A percentile compares a stretch with the other conserved stretches of the same genome.
Conservation (phyloP, 2,113 vertebrate species). For the Larimichthys polyactis region DNA sequence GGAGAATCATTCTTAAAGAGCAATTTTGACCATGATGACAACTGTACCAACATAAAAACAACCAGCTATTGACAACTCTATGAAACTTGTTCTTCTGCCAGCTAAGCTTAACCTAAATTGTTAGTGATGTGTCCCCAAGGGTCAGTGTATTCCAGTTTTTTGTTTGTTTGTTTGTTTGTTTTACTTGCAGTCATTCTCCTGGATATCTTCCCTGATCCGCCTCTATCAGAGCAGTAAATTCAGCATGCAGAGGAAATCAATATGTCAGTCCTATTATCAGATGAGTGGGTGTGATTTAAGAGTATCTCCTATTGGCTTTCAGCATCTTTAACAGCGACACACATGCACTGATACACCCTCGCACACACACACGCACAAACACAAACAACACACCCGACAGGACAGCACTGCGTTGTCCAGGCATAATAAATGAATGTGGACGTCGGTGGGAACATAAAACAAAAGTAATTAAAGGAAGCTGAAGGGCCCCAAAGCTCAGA, state of each 20-base stretch:
- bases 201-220: neutral
- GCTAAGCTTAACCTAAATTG: neutral
- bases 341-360: neutral
- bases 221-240: slow-evolving; percentile 49
- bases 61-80: neutral
- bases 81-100: neutral
- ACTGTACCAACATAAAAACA: slow-evolving; percentile 8
- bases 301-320: slow-evolving; percentile 35
- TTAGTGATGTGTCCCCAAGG: neutral
- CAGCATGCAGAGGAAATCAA: slow-evolving; percentile 57
- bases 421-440: slow-evolving; percentile 67
- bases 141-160: neutral
- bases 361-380: neutral
- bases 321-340: slow-evolving; percentile 33
- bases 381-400: neutral
- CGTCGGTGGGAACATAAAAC: slow-evolving; percentile 68
- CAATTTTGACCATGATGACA: neutral
- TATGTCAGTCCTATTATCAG: slow-evolving; percentile 51
- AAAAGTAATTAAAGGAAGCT: slow-evolving; percentile 76
- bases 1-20: slow-evolving; percentile 4
- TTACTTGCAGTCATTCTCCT: slow-evolving; percentile 9
- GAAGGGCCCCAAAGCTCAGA: slow-evolving; percentile 68
- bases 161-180: slow-evolving; percentile 22
- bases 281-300: slow-evolving; percentile 64
- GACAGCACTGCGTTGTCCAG: slow-evolving; percentile 38